phyloP scores from a whole-genome alignment of 2,113 vertebrate species.

The mouse (Mus musculus) region GRCm39 chr3:118737501-118738000 shows the following conservation, averaged over 20 bases:
- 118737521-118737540: not conserved
- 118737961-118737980: conserved; percentile 95
- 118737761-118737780: conserved; percentile 18
- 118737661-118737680: not conserved
- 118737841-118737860: conserved; percentile 93
- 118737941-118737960: conserved; percentile 96
- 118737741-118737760: conserved; percentile 30
- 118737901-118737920: conserved; percentile 94
- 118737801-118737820: conserved; percentile 91
- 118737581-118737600: not conserved
- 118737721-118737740: conserved; percentile 51
- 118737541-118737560: not conserved
- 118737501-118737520: not conserved
- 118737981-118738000: conserved; percentile 86
- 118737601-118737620: not conserved
- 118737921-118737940: conserved; percentile 96
- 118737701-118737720: conserved; percentile 29
- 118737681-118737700: not conserved
- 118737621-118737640: not conserved
- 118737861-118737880: conserved; percentile 96
- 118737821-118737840: conserved; percentile 94
- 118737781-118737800: conserved; percentile 85
- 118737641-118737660: not conserved
- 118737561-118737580: not conserved
- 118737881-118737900: conserved; percentile 96